phyloP scores from a whole-genome alignment of 2,888 invertebrate species.

The Exephanes ischioxanthus region DNA sequence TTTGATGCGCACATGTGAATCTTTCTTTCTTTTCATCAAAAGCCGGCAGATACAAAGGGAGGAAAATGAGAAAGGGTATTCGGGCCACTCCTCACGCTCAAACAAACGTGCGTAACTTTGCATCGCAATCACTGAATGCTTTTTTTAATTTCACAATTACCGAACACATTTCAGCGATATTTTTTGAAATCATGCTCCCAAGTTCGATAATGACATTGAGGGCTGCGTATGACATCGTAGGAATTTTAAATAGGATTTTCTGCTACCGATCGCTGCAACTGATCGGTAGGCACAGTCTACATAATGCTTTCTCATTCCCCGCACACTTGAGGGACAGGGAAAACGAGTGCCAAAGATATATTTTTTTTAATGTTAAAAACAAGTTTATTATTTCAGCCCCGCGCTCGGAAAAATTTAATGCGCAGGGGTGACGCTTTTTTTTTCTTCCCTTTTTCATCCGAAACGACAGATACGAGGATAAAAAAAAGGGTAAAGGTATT shows the following conservation, averaged over 20 bases:
- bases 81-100: slow-evolving; percentile 58
- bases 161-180: slow-evolving; percentile 37
- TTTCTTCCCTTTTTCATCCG: slow-evolving; percentile 38
- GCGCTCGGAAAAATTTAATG: slow-evolving; percentile 41
- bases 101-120: slow-evolving; percentile 66
- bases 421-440: too few relatives aligned
- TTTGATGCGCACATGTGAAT: too few relatives aligned
- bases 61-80: not conserved
- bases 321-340: too few relatives aligned
- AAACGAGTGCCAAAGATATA: too few relatives aligned
- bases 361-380: too few relatives aligned
- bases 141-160: slow-evolving; percentile 7
- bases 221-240: slow-evolving; percentile 14
- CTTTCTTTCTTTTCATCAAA: too few relatives aligned
- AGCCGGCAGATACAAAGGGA: too few relatives aligned
- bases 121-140: slow-evolving; percentile 28
- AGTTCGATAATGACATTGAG: slow-evolving; percentile 21
- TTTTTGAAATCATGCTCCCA: slow-evolving; percentile 57
- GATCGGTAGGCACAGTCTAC: not conserved
- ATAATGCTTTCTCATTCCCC: too few relatives aligned
- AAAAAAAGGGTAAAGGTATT: slow-evolving; percentile 27
- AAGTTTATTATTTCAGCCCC: too few relatives aligned
- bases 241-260: slow-evolving; percentile 19
- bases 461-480: slow-evolving; percentile 36
- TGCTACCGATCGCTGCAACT: not conserved